Percentiles rank a stretch among this genome's conserved stretches.
phyloP scores from a whole-genome alignment of 2,888 invertebrate species.

The Cosmia trapezina region DNA sequence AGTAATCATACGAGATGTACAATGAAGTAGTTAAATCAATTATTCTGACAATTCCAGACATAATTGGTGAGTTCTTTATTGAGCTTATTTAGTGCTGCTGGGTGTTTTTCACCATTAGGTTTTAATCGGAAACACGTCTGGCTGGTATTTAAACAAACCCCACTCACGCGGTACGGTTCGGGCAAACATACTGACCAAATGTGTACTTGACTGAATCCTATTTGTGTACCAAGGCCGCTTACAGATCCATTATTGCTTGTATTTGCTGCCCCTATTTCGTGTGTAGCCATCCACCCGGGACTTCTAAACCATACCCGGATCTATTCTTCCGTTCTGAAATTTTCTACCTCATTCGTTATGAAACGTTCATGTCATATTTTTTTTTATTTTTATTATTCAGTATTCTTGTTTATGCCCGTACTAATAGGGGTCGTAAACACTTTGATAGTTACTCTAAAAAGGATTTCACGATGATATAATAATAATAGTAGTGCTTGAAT shows the following conservation, averaged over 20 bases:
- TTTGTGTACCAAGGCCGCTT: slow-evolving; percentile 51
- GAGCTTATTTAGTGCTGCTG: too few species aligned
- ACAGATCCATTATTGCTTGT: slow-evolving; percentile 44
- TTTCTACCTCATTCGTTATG: slow-evolving; percentile 7
- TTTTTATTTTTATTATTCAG: slow-evolving; percentile 46
- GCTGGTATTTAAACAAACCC: slow-evolving; percentile 36
- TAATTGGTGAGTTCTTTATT: not conserved
- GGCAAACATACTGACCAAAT: slow-evolving; percentile 53
- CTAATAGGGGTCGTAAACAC: slow-evolving; percentile 56
- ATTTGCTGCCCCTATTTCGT: slow-evolving; percentile 46
- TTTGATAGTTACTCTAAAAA: slow-evolving; percentile 60
- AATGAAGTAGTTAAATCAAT: slow-evolving; percentile 6
- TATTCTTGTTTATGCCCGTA: slow-evolving; percentile 40
- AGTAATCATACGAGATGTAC: slow-evolving; percentile 1
- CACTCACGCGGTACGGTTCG: slow-evolving; percentile 37
- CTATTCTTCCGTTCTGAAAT: slow-evolving; percentile 1
- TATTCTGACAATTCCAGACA: slow-evolving; percentile 1
- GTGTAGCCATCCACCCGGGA: slow-evolving; percentile 27
- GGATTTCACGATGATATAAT: slow-evolving; percentile 51
- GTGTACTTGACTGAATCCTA: slow-evolving; percentile 56
- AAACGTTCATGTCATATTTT: slow-evolving; percentile 38
- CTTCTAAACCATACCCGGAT: slow-evolving; percentile 14
- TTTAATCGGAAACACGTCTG: slow-evolving; percentile 48
- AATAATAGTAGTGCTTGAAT: slow-evolving; percentile 45
- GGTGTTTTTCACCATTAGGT: slow-evolving; percentile 29